A percentile compares a stretch with the other conserved stretches of the same genome.
Conservation (phyloP, 2,888 invertebrate genomes). For the Tachina grossa region DNA sequence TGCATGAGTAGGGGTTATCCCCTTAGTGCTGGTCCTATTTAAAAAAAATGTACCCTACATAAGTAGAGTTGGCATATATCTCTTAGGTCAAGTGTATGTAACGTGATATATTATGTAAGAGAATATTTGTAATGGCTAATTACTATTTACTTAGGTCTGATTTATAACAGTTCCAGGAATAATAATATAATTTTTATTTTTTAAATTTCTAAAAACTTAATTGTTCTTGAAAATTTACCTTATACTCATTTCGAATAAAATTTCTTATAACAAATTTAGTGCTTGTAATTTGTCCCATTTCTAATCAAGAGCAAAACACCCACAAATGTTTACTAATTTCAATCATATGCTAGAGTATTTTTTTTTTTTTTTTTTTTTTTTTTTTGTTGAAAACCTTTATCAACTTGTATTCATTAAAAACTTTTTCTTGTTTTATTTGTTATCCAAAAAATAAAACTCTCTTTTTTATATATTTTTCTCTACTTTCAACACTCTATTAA, state of each 20-base stretch:
- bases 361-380: too few species aligned
- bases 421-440: constrained; percentile 11
- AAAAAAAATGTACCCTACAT: too few species aligned
- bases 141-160: too few species aligned
- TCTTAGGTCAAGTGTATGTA: too few species aligned
- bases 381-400: not conserved
- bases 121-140: too few species aligned
- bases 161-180: too few species aligned
- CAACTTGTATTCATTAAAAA: constrained; percentile 18
- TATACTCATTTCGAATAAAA: not conserved
- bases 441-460: constrained; percentile 1
- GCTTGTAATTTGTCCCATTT: constrained; percentile 4
- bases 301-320: not conserved
- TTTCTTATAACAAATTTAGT: not conserved
- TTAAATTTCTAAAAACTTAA: too few species aligned
- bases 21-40: too few species aligned
- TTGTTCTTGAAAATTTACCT: not conserved
- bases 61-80: too few species aligned
- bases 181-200: too few species aligned
- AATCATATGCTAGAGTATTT: constrained; percentile 43
- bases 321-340: constrained; percentile 32
- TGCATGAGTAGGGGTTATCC: too few species aligned
- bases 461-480: not conserved
- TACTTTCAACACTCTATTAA: constrained; percentile 67
- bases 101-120: too few species aligned